Evolutionary conservation across 2,797 vertebrate species (phyloP), one percentile per base, ranked within the genome.

Genomic region (Benthosema pterotum): DNA sequence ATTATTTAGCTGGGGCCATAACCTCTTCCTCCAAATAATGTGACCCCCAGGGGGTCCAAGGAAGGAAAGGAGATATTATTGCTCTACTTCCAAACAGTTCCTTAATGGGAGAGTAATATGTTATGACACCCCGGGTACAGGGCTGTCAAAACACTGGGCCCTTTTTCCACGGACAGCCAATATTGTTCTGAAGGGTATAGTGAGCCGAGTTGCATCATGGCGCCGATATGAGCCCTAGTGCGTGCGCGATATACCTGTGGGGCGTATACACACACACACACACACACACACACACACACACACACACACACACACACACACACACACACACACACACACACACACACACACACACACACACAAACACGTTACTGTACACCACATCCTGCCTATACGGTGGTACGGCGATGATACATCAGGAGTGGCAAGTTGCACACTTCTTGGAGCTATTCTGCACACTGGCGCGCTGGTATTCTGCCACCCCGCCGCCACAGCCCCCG

Each of bases 61-160:
- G 64, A 75, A 63, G 60, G 66, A 78, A 72, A 80, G n/a, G n/a
- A n/a, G n/a, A n/a, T n/a, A n/a, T n/a, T 70, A 75, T 74, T 73
- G 79, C 78, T 82, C 78, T 72, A 78, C 80, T 79, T 79, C 67
- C 78, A 79, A n/a, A 82, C 77, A 75, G 76, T n/a, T n/a, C n/a
- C 74, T 75, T 85, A 85, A 87, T 79, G 63, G 77, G 79, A 84
- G 80, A 19, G 80, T 88, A 88, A 90, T 84, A 75, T 74, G 75
- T 69, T 83, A 79, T 83, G 90, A 88, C 86, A 89, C 78, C 72
- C 74, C 75, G 80, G 77, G 83, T 87, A 88, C 77, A 53, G 71
- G 71, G 65, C 84, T 89, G 88, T 89, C 89, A 90, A 88, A 91
- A 89, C 82, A 89, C 69, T 67, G 68, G 74, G 67, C 72, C 61